A percentile compares a stretch with the other conserved stretches of the same genome.
phyloP scores from a whole-genome alignment of 2,113 vertebrate species.

The Abramis brama region DNA sequence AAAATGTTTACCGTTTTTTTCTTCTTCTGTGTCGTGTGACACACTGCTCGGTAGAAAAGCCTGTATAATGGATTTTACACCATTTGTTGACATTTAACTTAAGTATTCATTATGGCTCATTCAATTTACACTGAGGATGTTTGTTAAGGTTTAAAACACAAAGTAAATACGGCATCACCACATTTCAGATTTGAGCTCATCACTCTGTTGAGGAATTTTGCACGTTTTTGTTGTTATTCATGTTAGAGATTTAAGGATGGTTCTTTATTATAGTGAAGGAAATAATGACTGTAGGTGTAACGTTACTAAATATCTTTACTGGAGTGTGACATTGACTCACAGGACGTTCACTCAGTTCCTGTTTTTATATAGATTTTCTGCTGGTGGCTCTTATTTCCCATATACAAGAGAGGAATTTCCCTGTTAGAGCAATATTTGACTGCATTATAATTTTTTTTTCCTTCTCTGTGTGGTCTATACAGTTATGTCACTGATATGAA shows the following conservation, averaged over 20 bases:
- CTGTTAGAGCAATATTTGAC: background rate
- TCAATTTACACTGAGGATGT: background rate
- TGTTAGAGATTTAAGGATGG: background rate
- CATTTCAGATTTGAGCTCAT: background rate
- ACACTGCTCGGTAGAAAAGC: background rate
- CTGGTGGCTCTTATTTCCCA: background rate
- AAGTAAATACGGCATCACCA: background rate
- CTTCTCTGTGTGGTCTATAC: background rate
- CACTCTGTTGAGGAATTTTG: background rate
- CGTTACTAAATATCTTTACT: slow-evolving; percentile 10
- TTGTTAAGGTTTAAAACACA: background rate
- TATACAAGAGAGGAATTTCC: slow-evolving; percentile 3
- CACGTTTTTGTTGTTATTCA: background rate
- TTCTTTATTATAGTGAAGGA: background rate
- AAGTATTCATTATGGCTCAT: background rate
- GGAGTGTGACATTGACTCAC: slow-evolving; percentile 28
- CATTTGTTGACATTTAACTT: background rate
- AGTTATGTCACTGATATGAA: background rate
- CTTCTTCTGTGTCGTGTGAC: background rate
- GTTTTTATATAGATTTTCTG: slow-evolving; percentile 23
- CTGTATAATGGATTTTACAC: background rate
- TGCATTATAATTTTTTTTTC: background rate
- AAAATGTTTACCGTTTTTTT: background rate
- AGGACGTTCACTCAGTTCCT: slow-evolving; percentile 28
- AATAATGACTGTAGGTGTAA: background rate